Percentiles rank a stretch among this genome's conserved stretches.
Evolutionary conservation across 2,113 vertebrate species (phyloP).

Genomic region (Genyomyrus donnyi): DNA sequence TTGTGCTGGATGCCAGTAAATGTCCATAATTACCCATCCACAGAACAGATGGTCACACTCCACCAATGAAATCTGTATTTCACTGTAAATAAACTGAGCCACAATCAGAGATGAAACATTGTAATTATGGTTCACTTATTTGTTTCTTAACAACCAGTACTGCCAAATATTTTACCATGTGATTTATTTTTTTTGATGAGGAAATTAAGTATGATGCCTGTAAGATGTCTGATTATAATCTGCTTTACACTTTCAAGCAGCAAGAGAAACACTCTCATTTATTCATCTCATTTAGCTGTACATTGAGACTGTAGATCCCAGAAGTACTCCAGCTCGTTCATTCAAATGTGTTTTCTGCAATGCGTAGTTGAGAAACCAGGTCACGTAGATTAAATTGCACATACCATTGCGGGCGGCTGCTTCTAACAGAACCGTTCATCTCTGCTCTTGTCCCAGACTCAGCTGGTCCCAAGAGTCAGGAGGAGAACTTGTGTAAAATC

Average conservation of each 20-base stretch:
- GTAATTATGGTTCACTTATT: background rate
- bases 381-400: background rate
- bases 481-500: conserved; percentile 80
- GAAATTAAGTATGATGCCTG: background rate
- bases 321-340: background rate
- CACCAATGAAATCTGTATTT: background rate
- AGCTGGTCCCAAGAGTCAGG: conserved; percentile 44
- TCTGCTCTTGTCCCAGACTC: conserved; percentile 33
- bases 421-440: background rate
- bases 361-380: background rate
- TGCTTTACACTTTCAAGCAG: conserved; percentile 35
- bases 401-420: background rate
- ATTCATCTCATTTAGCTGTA: background rate
- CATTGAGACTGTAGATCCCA: background rate
- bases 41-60: background rate
- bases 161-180: background rate
- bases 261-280: background rate
- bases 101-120: background rate
- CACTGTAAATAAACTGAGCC: background rate
- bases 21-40: background rate
- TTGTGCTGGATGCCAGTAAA: background rate
- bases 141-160: background rate
- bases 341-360: background rate
- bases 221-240: background rate
- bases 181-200: background rate